Base-by-base conservation (phyloP, 2,797 vertebrate genomes). In the Chloroceryle inda region DNA sequence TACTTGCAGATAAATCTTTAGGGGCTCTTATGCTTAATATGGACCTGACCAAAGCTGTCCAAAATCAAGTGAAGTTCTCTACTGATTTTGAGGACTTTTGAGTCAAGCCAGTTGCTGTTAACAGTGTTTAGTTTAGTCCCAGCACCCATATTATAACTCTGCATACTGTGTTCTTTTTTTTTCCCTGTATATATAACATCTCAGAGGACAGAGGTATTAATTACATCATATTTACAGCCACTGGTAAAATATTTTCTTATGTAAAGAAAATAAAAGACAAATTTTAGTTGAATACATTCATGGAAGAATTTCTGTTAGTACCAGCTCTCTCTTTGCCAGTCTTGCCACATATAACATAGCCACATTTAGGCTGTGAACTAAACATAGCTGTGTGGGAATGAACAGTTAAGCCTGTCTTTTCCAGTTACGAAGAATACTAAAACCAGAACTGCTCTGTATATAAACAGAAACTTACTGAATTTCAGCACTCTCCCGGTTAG, bases 401-500 rank as follows among this genome's bases (percentile, higher is more conserved):
- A 89, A n/a, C 50, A 85, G 55, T 68, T 86, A 74, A 59, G 27
- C 27, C 50, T 40, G 24, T 26, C 81, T 85, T 93, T 95, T 96
- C 35, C 58, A 79, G 59, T 49, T 52, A 77, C 1, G 6, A 90
- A 62, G 55, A 75, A 22, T 27, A 37, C 61, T 86, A 91, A 94
- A 96, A 87, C 21, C 64, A 83, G 85, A 79, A 16, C 45, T 33
- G 1, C 1, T 18, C 67, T 85, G 31, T 71, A 33, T 69, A 75
- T 92, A 97, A 95, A 96, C 62, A 95, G 89, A 73, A 90, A 92
- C 61, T 71, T 71, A 52, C 68, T 35, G 49, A 50, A 92, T 82
- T 90, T 85, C 61, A 68, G 37, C 58, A 76, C 53, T 59, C 18
- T 81, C 68, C 14, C 22, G 80, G 11, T 77, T 89, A 88, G 88